Conservation (phyloP, 2,888 invertebrate species). For the Caenorhabditis virilis region DNA sequence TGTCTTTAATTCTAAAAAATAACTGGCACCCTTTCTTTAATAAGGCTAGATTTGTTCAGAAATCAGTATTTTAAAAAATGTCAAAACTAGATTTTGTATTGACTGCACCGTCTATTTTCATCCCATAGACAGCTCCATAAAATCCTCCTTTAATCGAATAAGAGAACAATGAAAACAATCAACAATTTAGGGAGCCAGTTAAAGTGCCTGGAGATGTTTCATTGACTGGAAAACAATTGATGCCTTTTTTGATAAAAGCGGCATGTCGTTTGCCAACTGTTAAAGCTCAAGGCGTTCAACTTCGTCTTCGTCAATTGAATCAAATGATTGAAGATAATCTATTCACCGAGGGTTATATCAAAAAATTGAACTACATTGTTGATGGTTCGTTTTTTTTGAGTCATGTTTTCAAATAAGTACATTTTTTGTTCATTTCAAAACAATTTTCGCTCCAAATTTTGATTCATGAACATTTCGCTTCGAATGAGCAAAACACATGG, state of each 20-base stretch:
- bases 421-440: not conserved
- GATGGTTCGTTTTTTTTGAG: conserved; percentile 50
- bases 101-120: too few species aligned
- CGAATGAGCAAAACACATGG: too few species aligned
- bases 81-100: too few species aligned
- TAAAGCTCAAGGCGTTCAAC: conserved; percentile 58
- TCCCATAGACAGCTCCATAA: too few species aligned
- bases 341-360: conserved; percentile 48
- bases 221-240: conserved; percentile 50
- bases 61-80: too few species aligned
- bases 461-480: too few species aligned
- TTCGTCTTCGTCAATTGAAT: conserved; percentile 45
- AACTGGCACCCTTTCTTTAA: too few species aligned
- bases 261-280: conserved; percentile 45
- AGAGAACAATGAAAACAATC: not conserved
- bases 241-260: conserved; percentile 55
- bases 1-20: too few species aligned
- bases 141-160: too few species aligned
- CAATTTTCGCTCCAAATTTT: not conserved
- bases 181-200: conserved; percentile 36
- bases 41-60: too few species aligned
- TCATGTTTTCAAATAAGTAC: too few species aligned
- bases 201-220: conserved; percentile 61
- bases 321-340: conserved; percentile 32
- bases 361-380: conserved; percentile 61